Base-by-base conservation (phyloP, 2,797 vertebrate species). In the Valencia hispanica region DNA sequence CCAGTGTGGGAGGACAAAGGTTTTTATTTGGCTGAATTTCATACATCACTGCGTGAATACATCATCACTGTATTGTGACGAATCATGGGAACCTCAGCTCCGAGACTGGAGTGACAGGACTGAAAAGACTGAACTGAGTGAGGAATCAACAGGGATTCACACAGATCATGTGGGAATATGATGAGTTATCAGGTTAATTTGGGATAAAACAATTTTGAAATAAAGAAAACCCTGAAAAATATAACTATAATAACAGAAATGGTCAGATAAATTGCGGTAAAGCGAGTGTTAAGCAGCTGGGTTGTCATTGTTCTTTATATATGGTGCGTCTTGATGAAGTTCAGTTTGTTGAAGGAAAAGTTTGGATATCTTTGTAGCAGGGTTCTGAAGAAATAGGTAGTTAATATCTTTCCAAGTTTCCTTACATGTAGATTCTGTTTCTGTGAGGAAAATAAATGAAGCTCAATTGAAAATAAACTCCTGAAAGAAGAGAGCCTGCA, bases 51-150 rank as follows among this genome's bases (percentile, higher is more conserved):
- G 86, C 85, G 86, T 92, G 89, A 94, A 94, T 85, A 82, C 90
- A 86, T 91, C 78, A 91, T 93, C 90, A 93, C 90, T 93, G 92
- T 89, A 93, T 92, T 93, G 92, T 91, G 91, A 92, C 83, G 87
- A 91, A 90, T 92, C 93, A 86, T 94, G 91, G 92, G 93, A 94
- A 95, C 92, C 83, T 79, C 82, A 77, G 85, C 74, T 70, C 7
- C 15, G 75, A 83, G 84, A 84, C 57, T n/a, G 18, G 41, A 73
- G 63, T 81, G 27, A 15, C 70, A 59, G 75, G 78, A 27, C 68
- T 68, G 78, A 84, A 77, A 81, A 81, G 82, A 32, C 18, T 2
- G 11, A 71, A 80, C 11, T 45, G 66, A 83, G 65, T 4, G 41
- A 79, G 66, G 70, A 78, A 51, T 75, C 70, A 65, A 50, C 68